Conservation (phyloP, 2,888 invertebrate genomes). For the Stenodera caucasica region DNA sequence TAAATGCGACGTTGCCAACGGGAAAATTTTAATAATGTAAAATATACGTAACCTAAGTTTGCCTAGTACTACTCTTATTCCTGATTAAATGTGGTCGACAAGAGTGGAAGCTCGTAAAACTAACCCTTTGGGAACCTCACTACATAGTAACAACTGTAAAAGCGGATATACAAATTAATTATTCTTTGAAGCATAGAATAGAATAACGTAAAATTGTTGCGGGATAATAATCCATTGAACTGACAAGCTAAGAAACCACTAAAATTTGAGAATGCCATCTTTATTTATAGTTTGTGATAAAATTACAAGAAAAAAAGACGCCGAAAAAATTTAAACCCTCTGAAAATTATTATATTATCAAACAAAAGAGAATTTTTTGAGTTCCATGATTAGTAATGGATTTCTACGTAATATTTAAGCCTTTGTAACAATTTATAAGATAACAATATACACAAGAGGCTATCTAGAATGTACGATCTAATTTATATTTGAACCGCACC, state of each 20-base stretch:
- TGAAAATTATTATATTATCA: too few species aligned
- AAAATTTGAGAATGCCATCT: neutral
- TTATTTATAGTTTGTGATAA: neutral
- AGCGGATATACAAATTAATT: neutral
- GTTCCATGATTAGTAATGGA: neutral
- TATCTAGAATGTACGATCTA: slow-evolving; percentile 8
- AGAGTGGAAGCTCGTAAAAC: slow-evolving; percentile 3
- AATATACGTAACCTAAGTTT: slow-evolving; percentile 12
- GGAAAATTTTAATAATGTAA: slow-evolving; percentile 44
- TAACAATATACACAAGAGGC: slow-evolving; percentile 6
- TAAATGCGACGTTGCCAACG: slow-evolving; percentile 46
- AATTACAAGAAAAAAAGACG: too few species aligned
- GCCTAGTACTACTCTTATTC: neutral
- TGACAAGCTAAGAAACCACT: neutral
- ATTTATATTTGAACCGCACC: slow-evolving; percentile 7
- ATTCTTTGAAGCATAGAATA: slow-evolving; percentile 3
- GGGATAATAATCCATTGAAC: neutral
- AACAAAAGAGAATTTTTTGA: neutral
- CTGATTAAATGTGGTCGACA: slow-evolving; percentile 9
- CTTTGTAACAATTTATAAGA: slow-evolving; percentile 7
- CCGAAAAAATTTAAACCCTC: too few species aligned
- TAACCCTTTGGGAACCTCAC: neutral
- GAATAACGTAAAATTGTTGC: slow-evolving; percentile 5
- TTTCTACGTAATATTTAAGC: neutral
- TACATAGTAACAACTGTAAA: neutral